Evolutionary conservation across 2,113 vertebrate species (phyloP).

Genomic region (Potamarius usumacintae): DNA sequence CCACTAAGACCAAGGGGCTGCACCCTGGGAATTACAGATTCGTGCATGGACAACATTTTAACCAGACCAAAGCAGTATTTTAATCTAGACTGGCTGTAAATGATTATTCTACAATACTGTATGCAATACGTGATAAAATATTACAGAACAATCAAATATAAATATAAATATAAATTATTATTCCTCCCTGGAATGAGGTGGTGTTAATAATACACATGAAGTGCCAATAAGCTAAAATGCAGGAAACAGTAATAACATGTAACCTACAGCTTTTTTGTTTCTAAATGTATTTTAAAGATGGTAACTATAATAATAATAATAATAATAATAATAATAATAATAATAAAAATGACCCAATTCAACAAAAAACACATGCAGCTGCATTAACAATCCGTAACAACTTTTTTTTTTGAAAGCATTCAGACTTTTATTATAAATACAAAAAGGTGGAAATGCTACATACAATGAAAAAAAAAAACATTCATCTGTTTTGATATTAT

Average conservation of each 20-base stretch:
- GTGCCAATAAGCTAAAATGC: neutral
- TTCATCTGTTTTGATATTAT: slow-evolving; percentile 58
- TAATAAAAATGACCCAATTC: neutral
- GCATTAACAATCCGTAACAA: slow-evolving; percentile 76
- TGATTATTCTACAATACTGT: neutral
- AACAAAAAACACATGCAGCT: slow-evolving; percentile 59
- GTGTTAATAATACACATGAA: neutral
- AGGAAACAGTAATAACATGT: neutral
- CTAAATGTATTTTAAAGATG: slow-evolving; percentile 1
- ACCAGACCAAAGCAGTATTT: slow-evolving; percentile 32
- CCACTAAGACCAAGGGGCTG: slow-evolving; percentile 67
- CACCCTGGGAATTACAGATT: slow-evolving; percentile 51
- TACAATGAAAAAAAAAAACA: slow-evolving; percentile 65
- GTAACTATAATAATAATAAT: neutral
- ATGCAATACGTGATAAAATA: neutral
- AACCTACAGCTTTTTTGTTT: neutral
- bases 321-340: neutral
- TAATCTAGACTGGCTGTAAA: neutral
- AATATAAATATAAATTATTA: too few species aligned
- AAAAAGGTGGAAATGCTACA: slow-evolving; percentile 62
- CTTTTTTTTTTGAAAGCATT: slow-evolving; percentile 65
- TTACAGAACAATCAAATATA: neutral
- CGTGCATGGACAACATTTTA: slow-evolving; percentile 49
- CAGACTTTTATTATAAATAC: slow-evolving; percentile 81
- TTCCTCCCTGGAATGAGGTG: neutral